Evolutionary conservation across 2,888 invertebrate species (phyloP), one percentile per base, ranked within the genome.

Genomic region (Orchestes rusci): DNA sequence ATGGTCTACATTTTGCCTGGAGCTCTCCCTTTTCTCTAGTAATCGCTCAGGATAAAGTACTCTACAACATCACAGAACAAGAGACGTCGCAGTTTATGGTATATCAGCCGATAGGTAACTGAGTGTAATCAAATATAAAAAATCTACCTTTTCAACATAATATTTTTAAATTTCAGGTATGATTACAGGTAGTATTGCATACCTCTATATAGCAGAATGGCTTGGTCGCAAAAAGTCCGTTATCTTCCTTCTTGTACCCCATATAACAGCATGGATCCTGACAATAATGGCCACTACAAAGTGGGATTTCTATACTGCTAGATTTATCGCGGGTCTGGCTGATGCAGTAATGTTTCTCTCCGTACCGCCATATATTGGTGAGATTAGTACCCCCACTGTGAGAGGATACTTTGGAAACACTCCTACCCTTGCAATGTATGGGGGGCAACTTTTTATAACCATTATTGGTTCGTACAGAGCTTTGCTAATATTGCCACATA

Each of bases 391-490:
- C 4, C 48, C 48, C 2, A 12, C 15, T 7, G 17, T 48, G 1
- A 44, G 48, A 27, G 48, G 48, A 27, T 37, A 17, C 37, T 44
- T 36, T n/a, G 48, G 44, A 16, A 48, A 48, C 31, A 16, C 39
- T 4, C 43, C 47, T 5, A 37, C 33, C 2, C 36, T 45, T 30
- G 12, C 8, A 31, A 10, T 12, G n/a, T 31, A 12, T 31, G 34
- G 19, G 2, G 48, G 48, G 15, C 15, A 55, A 13, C 75, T 80
- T 61, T 16, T 37, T 17, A 37, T 44, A 4, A 41, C 31, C 7
- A 20, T 38, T 13, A 27, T 48, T 10, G 48, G 48, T 48, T n/a
- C n/a, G n/a, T n/a, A n/a, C n/a, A n/a, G n/a, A n/a, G n/a, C n/a
- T n/a, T n/a, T n/a, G n/a, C n/a, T n/a, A n/a, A n/a, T n/a, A n/a